Conservation (phyloP, 2,113 vertebrate species). For the Podiceps cristatus region DNA sequence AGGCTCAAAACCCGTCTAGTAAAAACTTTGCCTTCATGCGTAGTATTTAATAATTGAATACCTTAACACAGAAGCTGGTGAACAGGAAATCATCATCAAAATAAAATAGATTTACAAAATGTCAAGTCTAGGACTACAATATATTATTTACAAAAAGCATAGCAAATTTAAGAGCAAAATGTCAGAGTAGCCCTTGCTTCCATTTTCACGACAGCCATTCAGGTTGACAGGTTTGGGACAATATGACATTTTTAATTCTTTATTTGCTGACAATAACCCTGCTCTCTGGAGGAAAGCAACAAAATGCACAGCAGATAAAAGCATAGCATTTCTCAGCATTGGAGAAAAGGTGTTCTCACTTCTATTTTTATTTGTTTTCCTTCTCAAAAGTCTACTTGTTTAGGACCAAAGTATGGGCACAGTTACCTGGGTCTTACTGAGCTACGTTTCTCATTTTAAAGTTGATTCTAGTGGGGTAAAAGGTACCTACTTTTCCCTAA, state of each 20-base stretch:
- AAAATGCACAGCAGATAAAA: background rate
- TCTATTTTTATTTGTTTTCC: background rate
- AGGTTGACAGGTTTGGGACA: constrained; percentile 56
- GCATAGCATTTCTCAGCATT: background rate
- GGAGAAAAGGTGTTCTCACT: background rate
- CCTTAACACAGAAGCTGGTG: constrained; percentile 3
- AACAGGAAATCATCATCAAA: constrained; percentile 10
- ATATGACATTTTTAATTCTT: constrained; percentile 67
- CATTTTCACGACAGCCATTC: constrained; percentile 54
- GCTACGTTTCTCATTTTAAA: background rate
- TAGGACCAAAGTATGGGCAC: background rate
- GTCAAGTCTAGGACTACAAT: constrained; percentile 36
- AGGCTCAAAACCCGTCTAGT: background rate
- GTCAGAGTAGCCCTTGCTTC: constrained; percentile 66
- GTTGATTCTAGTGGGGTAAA: background rate
- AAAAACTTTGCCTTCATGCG: background rate
- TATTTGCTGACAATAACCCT: constrained; percentile 54
- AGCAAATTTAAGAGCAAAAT: constrained; percentile 71
- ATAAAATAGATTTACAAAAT: constrained; percentile 51
- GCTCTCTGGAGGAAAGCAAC: background rate
- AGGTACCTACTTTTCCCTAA: background rate
- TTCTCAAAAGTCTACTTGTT: background rate
- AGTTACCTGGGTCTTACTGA: background rate
- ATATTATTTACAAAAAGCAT: constrained; percentile 46
- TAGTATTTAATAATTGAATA: constrained; percentile 35